These are phyloP conservation scores for Andricus grossulariae DNA, from an alignment of 1,140 invertebrate genomes.

Conservation along the genomic window DNA sequence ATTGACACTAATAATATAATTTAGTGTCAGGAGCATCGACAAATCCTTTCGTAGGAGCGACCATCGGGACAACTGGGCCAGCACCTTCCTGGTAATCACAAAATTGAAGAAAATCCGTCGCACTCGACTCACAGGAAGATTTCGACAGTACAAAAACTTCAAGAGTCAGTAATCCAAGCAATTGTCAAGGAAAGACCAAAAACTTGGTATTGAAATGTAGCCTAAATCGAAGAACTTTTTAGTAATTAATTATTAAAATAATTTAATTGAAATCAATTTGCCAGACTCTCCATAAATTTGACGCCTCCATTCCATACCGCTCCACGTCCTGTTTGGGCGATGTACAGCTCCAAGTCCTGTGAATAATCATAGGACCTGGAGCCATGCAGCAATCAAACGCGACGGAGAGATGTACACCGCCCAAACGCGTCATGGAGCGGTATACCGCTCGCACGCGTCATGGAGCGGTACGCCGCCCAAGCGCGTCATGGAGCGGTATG, in stretches of 20 bases:
- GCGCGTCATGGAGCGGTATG: too few relatives aligned
- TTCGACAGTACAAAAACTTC: slow-evolving; percentile 26
- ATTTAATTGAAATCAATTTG: too few relatives aligned
- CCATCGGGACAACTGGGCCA: slow-evolving; percentile 49
- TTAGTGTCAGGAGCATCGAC: slow-evolving; percentile 61
- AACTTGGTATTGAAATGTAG: slow-evolving; percentile 12
- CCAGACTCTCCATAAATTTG: too few relatives aligned
- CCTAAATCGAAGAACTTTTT: slow-evolving; percentile 6
- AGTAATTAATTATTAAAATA: slow-evolving; percentile 31
- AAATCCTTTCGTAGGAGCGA: slow-evolving; percentile 68
- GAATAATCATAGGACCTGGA: too few relatives aligned
- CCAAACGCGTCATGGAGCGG: too few relatives aligned
- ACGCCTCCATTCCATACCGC: too few relatives aligned
- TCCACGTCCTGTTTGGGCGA: too few relatives aligned
- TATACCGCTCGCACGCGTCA: too few relatives aligned
- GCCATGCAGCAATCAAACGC: too few relatives aligned
- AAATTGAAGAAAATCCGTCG: slow-evolving; percentile 35
- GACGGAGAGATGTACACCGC: too few relatives aligned
- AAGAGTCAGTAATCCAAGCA: neutral
- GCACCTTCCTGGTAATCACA: slow-evolving; percentile 67
- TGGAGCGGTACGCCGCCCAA: too few relatives aligned
- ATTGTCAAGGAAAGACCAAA: neutral
- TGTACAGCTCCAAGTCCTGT: too few relatives aligned
- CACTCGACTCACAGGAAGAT: slow-evolving; percentile 31
- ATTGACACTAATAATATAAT: slow-evolving; percentile 23